phyloP scores from a whole-genome alignment of 2,797 vertebrate species.

The Acrossocheilus wenchowensis region DNA sequence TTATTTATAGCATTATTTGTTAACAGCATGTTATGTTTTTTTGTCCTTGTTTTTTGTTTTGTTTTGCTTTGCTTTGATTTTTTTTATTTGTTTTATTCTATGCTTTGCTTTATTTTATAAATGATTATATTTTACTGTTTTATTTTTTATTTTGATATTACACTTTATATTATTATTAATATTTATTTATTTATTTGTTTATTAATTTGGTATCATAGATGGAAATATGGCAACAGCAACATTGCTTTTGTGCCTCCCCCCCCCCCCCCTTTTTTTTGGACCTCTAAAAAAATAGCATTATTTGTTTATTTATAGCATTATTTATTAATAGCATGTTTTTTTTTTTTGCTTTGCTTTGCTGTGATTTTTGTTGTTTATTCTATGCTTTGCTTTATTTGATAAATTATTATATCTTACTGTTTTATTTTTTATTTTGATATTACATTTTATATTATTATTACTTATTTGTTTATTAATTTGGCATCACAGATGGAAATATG shows the following conservation, averaged over 20 bases:
- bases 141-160: no score
- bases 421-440: not conserved
- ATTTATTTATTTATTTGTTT: not conserved
- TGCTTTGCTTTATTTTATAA: not conserved
- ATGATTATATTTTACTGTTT: no score
- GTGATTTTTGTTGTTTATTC: not conserved
- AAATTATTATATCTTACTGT: not conserved
- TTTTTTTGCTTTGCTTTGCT: not conserved
- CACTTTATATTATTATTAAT: not conserved
- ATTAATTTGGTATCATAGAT: slow-evolving; percentile 62
- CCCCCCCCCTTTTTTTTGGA: slow-evolving; percentile 54
- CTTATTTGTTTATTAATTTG: not conserved
- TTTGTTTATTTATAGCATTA: not conserved
- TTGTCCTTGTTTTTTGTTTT: not conserved
- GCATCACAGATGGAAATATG: slow-evolving; percentile 67
- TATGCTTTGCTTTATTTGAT: not conserved
- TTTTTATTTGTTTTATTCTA: not conserved
- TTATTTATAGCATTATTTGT: not conserved
- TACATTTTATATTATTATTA: not conserved
- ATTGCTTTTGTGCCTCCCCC: slow-evolving; percentile 67
- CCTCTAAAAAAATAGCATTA: slow-evolving; percentile 42
- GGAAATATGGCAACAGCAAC: slow-evolving; percentile 62
- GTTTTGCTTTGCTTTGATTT: not conserved
- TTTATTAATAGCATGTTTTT: not conserved
- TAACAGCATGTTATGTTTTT: not conserved